Percentiles rank a stretch among this genome's conserved stretches.
Conservation (phyloP, 2,797 vertebrate species). For the Trachurus trachurus region DNA sequence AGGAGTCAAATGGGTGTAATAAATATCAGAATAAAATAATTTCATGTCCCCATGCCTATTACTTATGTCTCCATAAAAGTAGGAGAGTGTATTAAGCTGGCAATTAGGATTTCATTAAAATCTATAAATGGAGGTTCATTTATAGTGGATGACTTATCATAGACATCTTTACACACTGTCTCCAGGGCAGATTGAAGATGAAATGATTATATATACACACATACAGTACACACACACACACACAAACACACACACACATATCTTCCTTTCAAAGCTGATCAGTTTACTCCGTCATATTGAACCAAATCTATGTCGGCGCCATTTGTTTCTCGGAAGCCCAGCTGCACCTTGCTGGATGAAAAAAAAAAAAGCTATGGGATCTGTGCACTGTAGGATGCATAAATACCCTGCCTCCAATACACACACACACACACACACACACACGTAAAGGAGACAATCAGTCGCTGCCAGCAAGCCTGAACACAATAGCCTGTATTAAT, state of each 20-base stretch:
- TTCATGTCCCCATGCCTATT: constrained; percentile 83
- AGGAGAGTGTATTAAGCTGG: constrained; percentile 83
- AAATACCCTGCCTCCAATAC: constrained; percentile 10
- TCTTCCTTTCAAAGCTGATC: constrained; percentile 90
- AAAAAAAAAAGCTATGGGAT: constrained; percentile 67
- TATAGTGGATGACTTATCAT: constrained; percentile 82
- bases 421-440: constrained; percentile 50
- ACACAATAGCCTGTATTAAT: constrained; percentile 93
- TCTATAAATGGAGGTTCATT: constrained; percentile 88
- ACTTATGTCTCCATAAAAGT: constrained; percentile 84
- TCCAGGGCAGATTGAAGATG: constrained; percentile 55
- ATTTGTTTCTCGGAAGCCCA: constrained; percentile 90
- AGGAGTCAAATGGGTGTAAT: constrained; percentile 84
- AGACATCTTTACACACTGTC: constrained; percentile 70
- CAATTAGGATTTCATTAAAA: constrained; percentile 89
- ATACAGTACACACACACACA: constrained; percentile 34
- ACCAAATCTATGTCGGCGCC: constrained; percentile 91
- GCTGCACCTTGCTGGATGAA: constrained; percentile 84
- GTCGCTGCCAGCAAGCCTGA: constrained; percentile 89
- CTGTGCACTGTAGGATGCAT: constrained; percentile 31
- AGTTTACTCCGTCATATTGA: constrained; percentile 92
- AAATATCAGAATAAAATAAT: constrained; percentile 88
- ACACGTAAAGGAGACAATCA: constrained; percentile 85
- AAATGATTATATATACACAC: constrained; percentile 34
- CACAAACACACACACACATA: constrained; percentile 15